A percentile compares a stretch with the other conserved stretches of the same genome.
Conservation (phyloP, 2,113 vertebrate species). For the Plecturocebus donacophilus region DNA sequence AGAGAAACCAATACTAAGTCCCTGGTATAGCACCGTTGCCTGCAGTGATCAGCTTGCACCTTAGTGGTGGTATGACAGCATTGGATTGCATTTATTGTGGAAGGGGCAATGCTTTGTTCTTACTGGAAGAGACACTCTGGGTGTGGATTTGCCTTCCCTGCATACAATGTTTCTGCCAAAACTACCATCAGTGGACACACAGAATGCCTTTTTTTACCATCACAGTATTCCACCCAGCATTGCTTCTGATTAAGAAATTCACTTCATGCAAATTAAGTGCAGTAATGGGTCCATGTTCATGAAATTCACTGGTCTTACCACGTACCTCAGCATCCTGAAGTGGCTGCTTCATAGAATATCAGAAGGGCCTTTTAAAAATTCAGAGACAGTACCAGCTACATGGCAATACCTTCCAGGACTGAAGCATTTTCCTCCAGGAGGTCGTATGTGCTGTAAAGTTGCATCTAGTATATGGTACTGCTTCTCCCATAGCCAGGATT, state of each 20-base stretch:
- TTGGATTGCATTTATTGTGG: neutral
- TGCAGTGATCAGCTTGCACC: neutral
- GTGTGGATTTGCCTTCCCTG: neutral
- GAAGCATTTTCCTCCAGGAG: neutral
- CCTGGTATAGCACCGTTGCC: neutral
- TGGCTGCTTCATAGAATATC: neutral
- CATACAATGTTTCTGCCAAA: neutral
- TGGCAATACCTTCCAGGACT: neutral
- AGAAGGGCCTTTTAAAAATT: neutral
- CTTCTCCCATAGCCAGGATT: neutral
- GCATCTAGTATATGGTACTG: neutral
- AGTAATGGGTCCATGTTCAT: neutral
- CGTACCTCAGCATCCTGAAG: neutral
- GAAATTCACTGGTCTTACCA: neutral
- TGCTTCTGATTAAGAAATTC: constrained; percentile 1
- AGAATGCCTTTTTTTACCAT: neutral
- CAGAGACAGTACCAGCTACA: neutral
- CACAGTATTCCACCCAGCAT: neutral
- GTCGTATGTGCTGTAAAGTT: neutral
- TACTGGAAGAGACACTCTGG: neutral
- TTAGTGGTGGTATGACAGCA: neutral
- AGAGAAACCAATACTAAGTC: neutral
- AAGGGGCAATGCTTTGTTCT: neutral
- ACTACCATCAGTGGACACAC: neutral
- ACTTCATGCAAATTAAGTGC: neutral